Base-by-base conservation (phyloP, 2,888 invertebrate species). In the Loripinus fragilis region DNA sequence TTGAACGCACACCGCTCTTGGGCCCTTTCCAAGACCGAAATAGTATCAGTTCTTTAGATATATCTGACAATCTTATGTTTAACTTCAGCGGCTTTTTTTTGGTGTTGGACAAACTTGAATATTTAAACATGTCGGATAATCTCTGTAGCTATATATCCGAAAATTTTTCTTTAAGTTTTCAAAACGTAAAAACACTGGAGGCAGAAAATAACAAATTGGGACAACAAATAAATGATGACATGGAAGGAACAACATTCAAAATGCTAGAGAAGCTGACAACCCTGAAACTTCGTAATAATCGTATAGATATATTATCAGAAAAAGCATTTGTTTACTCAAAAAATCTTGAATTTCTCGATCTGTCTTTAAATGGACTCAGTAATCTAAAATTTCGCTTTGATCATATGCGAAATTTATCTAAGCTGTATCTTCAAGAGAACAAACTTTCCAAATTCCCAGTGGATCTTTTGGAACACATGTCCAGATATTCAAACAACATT, bases 161-260 rank as follows among this genome's bases (percentile, higher is more conserved):
- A 50, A 20, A 45, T 2, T 64, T 71, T 38, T 76, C 79, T 55
- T 15, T 20, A 5, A 28, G 10, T 1, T 10, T 60, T 41, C 7
- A 12, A n/a, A 50, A 33, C 7, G 15, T 83, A 1, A 66, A 70
- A 52, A 52, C 33, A 17, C 41, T 83, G 5, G 71, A 75, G 10
- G 25, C 76, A 5, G 67, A 66, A 8, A 45, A 66, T 25, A 83
- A 83, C 50, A 50, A 64, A 10, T 17, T 83, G 3, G 83, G 83
- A 10, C 7, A 45, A 7, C 15, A 35, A 7, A 30, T 78, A n/a
- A n/a, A 25, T n/a, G 33, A n/a, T 0, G 52, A 70, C 48, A 17
- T 23, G 10, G 23, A 70, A 8, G 33, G 42, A 67, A 12, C 42
- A 42, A 64, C 78, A 8, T 80, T 83, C 42, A 20, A 71, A 33